phyloP scores from a whole-genome alignment of 2,888 invertebrate genomes.

The Saturnia japonica region DNA sequence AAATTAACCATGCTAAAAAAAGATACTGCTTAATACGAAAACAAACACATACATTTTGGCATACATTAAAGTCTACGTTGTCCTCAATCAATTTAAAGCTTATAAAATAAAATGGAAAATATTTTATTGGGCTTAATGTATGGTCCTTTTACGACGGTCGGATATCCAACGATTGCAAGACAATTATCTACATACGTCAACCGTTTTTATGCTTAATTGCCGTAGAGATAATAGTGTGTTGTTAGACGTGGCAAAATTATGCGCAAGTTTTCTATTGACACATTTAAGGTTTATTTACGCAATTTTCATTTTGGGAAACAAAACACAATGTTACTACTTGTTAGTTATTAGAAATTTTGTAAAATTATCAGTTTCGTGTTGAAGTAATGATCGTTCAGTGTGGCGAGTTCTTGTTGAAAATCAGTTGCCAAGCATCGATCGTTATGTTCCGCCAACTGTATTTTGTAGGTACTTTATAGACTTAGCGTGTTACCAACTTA shows the following conservation, averaged over 20 bases:
- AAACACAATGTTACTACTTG: neutral
- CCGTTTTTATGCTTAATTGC: constrained; percentile 8
- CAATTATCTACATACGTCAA: neutral
- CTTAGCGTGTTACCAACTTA: neutral
- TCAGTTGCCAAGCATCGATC: neutral
- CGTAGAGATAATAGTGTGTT: neutral
- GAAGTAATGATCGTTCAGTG: neutral
- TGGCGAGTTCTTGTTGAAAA: neutral
- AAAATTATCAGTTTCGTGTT: neutral
- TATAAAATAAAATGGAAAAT: constrained; percentile 16
- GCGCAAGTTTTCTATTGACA: neutral
- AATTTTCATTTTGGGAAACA: neutral
- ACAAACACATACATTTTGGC: neutral
- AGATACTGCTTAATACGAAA: neutral
- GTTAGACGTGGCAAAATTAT: neutral
- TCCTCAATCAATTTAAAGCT: neutral
- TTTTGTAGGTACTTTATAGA: neutral
- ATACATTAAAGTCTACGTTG: neutral
- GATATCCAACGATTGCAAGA: neutral
- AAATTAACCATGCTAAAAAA: no score
- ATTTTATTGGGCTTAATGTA: neutral
- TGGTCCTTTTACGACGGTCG: neutral
- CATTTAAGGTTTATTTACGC: neutral
- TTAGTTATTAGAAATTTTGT: neutral
- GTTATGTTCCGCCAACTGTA: neutral